Evolutionary conservation across 1,140 invertebrate genomes (phyloP), one percentile per base, ranked within the genome.

Genomic region (Daktulosphaira vitifoliae): DNA sequence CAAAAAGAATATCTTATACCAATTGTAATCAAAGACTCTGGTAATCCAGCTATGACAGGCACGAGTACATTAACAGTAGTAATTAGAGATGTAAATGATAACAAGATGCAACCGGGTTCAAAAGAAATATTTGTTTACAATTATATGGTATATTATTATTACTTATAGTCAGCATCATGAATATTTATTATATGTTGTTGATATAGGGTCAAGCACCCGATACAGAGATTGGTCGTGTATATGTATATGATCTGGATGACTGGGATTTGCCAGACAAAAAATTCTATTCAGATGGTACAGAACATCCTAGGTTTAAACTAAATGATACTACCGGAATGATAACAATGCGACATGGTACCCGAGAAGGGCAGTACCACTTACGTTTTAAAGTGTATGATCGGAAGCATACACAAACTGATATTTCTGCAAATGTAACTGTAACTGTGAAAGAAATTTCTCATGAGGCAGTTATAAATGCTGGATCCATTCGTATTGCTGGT

Each of bases 81-180:
- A 20, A 96, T 98, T 71, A 93, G 94, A 20, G 93, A 95, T 73
- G 86, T 90, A 1, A 98, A 98, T 74, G 94, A 98, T 72, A 96
- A 98, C 76, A 91, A 92, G 77, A 97, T 97, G 90, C 87, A 92
- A 72, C 89, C 92, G 1, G 95, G 95, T 0, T 88, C 87, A 1
- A 98, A 98, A 77, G 90, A 96, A 67, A 96, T 98, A 69, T 89
- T 95, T 74, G 91, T 96, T 0, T 98, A 98, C 75, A 97, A 96
- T 76, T 97, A 96, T 68, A 83, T 81, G 78, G 84, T 83, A 76
- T 72, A 74, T 73, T 54, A 42, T 44, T 16, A 53, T 33, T 20
- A 53, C 18, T 13, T 20, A 33, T 1, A 25, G 1, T 20, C 26
- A 37, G 13, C 8, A 22, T 22, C n/a, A n/a, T n/a, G n/a, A n/a